Evolutionary conservation across 2,888 invertebrate species (phyloP), one percentile per base, ranked within the genome.

Genomic region (Dinocampus coccinellae): DNA sequence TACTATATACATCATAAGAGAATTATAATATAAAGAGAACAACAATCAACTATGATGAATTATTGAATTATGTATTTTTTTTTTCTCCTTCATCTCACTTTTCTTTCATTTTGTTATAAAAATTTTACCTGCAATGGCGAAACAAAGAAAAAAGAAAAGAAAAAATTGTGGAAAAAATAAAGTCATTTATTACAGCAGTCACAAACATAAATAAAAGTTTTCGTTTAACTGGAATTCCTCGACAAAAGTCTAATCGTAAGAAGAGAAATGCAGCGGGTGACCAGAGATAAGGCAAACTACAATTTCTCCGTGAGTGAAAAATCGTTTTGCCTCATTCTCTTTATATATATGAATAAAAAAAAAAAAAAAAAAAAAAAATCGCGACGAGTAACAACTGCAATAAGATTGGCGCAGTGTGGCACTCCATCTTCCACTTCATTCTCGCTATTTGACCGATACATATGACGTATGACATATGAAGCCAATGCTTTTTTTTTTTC

Each of bases 261-360:
- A 58, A 63, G 63, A 64, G 70, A 65, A 70, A 70, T 70, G 58
- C 65, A 29, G 39, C 47, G 65, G 60, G 60, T 29, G 61, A 36
- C 70, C 47, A 58, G 34, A 70, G 65, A 70, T 70, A 65, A 65
- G 70, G 53, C 60, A 60, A 70, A 69, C 57, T 57, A 39, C 61
- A 64, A 70, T 70, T 70, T 70, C 58, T 65, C 33, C 53, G 52
- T 64, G 36, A 33, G 34, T 70, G 60, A 70, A 70, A 70, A 70
- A 70, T 70, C 58, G 58, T 63, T 39, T 36, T 55, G 1, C 24
- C 57, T 62, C 62, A 47, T 47, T 47, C 55, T 10, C 24, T 4
- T 55, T 55, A 2, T 26, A 22, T 13, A 0, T 24, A 10, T 3
- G 13, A 7, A 53, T 3, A 26, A n/a, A 9, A 1, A 13, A 24